A percentile compares a stretch with the other conserved stretches of the same genome.
Evolutionary conservation across 1,140 invertebrate genomes (phyloP).

Genomic region (Drosophila quadrilineata): DNA sequence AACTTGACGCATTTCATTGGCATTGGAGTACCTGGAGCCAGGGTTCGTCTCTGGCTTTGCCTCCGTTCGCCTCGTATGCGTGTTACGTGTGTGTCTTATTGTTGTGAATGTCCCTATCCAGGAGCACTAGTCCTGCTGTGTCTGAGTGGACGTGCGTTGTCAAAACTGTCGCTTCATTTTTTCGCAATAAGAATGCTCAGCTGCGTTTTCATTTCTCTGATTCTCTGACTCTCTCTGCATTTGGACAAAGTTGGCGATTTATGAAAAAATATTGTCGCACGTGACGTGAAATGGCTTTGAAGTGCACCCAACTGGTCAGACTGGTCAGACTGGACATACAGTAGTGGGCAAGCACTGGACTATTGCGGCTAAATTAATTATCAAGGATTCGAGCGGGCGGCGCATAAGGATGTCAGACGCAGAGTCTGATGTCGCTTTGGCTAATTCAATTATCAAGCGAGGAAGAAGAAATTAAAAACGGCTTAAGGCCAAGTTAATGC

Average conservation of each 20-base stretch:
- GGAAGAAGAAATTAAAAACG: constrained; percentile 74
- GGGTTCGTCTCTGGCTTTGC: no score
- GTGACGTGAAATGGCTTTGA: constrained; percentile 53
- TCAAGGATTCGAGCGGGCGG: constrained; percentile 75
- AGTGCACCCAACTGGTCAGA: not conserved
- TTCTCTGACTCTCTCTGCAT: constrained; percentile 11
- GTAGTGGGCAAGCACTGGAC: constrained; percentile 38
- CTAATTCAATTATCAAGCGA: constrained; percentile 71
- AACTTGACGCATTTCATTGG: constrained; percentile 38
- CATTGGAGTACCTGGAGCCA: constrained; percentile 13
- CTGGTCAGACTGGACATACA: no score
- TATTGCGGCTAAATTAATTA: constrained; percentile 78
- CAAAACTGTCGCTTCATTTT: constrained; percentile 70
- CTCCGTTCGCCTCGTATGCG: no score
- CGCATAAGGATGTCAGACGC: constrained; percentile 45
- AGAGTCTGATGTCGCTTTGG: constrained; percentile 41
- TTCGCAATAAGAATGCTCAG: constrained; percentile 48
- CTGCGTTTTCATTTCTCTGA: constrained; percentile 7
- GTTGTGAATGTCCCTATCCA: not conserved
- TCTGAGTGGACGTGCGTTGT: constrained; percentile 60
- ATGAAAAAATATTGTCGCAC: constrained; percentile 60
- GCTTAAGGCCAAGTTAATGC: constrained; percentile 74
- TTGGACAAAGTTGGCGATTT: constrained; percentile 69
- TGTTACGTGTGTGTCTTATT: constrained; percentile 63
- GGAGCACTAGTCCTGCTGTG: no score